Evolutionary conservation across 1,140 invertebrate genomes (phyloP).

Genomic region (Helicoverpa zea): DNA sequence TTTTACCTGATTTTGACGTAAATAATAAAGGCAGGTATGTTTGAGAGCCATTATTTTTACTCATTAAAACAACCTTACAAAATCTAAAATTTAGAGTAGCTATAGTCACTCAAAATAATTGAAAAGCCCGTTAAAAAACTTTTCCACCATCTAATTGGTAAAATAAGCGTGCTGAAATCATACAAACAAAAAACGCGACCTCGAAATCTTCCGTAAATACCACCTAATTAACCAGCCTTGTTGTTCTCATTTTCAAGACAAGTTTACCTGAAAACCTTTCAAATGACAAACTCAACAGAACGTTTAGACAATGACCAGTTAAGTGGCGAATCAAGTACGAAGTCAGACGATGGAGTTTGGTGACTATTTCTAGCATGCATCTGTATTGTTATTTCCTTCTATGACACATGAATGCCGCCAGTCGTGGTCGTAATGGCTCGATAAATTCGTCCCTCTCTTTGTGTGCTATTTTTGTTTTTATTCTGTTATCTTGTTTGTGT

Average conservation of each 20-base stretch:
- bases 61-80: no score
- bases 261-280: neutral
- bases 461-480: constrained; percentile 54
- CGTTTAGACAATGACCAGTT: constrained; percentile 6
- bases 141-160: no score
- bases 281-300: neutral
- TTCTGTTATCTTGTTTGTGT: constrained; percentile 44
- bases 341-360: constrained; percentile 1
- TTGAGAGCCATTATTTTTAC: no score
- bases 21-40: no score
- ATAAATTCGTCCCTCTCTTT: constrained; percentile 52
- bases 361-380: constrained; percentile 27
- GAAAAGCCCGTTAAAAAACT: no score
- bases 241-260: neutral
- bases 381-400: constrained; percentile 37
- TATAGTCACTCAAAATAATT: no score
- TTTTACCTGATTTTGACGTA: no score
- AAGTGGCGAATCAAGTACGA: constrained; percentile 30
- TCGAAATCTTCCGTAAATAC: no score
- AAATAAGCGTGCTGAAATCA: no score
- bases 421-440: constrained; percentile 43
- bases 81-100: no score
- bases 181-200: no score
- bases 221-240: neutral
- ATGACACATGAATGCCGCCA: constrained; percentile 45